Percentiles rank a stretch among this genome's conserved stretches.
These are phyloP conservation scores for Hetaerina titia DNA, from an alignment of 2,888 invertebrate genomes.

Conservation along the genomic window DNA sequence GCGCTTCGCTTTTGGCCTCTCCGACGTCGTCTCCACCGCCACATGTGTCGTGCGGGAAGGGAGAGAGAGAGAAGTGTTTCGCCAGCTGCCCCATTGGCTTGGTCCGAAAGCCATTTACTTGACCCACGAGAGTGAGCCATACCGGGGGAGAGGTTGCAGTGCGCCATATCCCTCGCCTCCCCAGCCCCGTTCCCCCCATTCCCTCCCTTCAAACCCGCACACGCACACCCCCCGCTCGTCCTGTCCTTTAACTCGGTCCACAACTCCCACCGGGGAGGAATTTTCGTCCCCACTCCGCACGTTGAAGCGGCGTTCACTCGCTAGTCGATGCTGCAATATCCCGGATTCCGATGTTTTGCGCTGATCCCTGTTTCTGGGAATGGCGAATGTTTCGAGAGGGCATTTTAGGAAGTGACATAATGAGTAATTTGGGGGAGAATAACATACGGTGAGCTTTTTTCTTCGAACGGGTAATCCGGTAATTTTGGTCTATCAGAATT, in stretches of 20 bases:
- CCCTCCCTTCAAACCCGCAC: neutral
- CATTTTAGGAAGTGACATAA: too few species aligned
- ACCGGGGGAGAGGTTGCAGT: neutral
- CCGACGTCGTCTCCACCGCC: neutral
- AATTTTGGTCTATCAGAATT: too few species aligned
- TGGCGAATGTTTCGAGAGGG: too few species aligned
- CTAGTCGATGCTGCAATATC: neutral
- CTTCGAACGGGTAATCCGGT: too few species aligned
- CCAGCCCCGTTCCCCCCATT: neutral
- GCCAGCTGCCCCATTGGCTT: conserved; percentile 49
- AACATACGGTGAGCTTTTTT: too few species aligned
- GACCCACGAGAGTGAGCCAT: conserved; percentile 55
- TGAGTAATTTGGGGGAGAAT: too few species aligned
- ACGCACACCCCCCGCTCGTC: too few species aligned
- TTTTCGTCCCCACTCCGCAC: neutral
- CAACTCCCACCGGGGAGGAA: neutral
- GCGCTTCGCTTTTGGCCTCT: conserved; percentile 1
- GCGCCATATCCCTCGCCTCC: neutral
- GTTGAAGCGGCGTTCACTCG: neutral
- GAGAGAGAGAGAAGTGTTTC: conserved; percentile 7
- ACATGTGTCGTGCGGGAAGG: conserved; percentile 30
- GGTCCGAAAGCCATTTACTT: conserved; percentile 55
- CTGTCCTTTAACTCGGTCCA: neutral
- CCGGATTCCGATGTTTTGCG: too few species aligned
- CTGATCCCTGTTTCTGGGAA: too few species aligned